Base-by-base conservation (phyloP, 2,113 vertebrate species). In the Anhinga rufa region DNA sequence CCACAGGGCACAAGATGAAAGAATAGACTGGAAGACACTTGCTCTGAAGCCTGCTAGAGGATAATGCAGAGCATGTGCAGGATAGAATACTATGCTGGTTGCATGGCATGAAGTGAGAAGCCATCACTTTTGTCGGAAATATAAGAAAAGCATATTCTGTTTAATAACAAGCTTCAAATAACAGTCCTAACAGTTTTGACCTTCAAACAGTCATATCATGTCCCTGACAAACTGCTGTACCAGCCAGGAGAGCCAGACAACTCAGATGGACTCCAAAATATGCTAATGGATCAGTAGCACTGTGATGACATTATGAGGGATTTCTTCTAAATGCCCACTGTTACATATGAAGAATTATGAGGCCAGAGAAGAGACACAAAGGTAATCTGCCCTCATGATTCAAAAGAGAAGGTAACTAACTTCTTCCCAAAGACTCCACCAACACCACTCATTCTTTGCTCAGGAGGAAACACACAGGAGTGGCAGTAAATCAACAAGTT, bases 151-250 rank as follows among this genome's bases (percentile, higher is more conserved):
- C 51, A 26, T 12, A 18, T 6, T 34, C 48, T 34, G 11, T 80
- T 60, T 58, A 93, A 85, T 3, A 78, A 60, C 66, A 88, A 83
- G 64, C 38, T 82, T 88, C 60, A 64, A 83, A 19, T 32, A 70
- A 64, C 36, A 54, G 17, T 72, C 54, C 74, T 72, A 76, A 84
- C 22, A 60, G 38, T 38, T 86, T 28, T 51, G 64, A 62, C 64
- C 29, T 83, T 78, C 60, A 52, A 49, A 75, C 13, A 65, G 11
- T 46, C n/a, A 12, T 16, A 69, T 12, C 20, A 46, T 0, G 0
- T 13, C 55, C n/a, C 51, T 4, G 28, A 51, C 25, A 74, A 93
- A 83, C 19, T 51, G 32, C 42, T 78, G 28, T 14, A 40, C 19
- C 28, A 86, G 48, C 42, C 29, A 66, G 72, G 44, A 78, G 42